These are phyloP conservation scores for Crocidura indochinensis DNA, from an alignment of 2,797 vertebrate species.

Conservation along the genomic window DNA sequence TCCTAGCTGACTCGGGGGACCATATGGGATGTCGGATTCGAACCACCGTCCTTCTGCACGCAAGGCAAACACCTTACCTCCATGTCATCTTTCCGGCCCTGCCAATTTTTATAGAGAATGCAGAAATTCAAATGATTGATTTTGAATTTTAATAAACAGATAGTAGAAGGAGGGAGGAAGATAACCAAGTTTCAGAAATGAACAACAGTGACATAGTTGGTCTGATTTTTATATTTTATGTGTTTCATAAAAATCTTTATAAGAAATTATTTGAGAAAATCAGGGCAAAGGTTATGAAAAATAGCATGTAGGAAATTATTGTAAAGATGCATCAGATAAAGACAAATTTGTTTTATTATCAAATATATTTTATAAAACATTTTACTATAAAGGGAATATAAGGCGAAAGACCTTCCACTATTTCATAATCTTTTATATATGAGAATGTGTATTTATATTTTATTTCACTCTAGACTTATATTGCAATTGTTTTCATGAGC, in stretches of 20 bases:
- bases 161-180: background rate
- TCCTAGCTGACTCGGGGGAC: too few species aligned
- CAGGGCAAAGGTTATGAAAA: conserved; percentile 11
- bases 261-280: conserved; percentile 15
- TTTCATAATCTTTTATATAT: background rate
- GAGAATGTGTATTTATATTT: background rate
- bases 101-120: background rate
- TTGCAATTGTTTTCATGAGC: too few species aligned
- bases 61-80: too few species aligned
- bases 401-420: background rate
- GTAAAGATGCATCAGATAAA: background rate
- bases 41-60: too few species aligned
- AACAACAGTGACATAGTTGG: background rate
- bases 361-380: conserved; percentile 7
- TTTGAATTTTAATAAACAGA: background rate
- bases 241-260: background rate
- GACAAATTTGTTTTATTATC: background rate
- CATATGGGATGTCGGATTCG: too few species aligned
- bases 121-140: background rate
- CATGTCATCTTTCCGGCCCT: too few species aligned
- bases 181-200: background rate
- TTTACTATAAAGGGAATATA: background rate
- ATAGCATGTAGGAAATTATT: background rate
- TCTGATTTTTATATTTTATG: background rate
- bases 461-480: too few species aligned